Conservation (phyloP, 2,113 vertebrate species). For the Microcebus tavaratra region DNA sequence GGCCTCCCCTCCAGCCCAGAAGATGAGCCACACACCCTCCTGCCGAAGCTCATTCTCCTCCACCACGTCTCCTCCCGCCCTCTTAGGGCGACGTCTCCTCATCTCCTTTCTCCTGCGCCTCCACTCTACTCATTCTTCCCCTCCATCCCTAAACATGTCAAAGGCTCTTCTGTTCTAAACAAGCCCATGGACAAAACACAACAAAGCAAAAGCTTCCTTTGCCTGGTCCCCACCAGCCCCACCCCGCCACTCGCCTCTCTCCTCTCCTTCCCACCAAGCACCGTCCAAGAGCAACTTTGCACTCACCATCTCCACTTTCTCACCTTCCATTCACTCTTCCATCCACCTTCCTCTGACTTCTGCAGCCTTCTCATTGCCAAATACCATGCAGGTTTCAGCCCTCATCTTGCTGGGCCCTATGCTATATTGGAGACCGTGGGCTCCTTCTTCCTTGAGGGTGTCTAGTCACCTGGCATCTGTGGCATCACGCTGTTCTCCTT, state of each 20-base stretch:
- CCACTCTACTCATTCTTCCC: background rate
- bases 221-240: background rate
- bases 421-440: background rate
- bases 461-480: background rate
- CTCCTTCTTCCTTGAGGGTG: background rate
- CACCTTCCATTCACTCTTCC: background rate
- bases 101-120: background rate
- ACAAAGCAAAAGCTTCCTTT: too few relatives aligned
- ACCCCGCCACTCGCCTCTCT: background rate
- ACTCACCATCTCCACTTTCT: background rate
- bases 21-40: fast-evolving
- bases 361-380: background rate
- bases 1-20: background rate
- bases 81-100: fast-evolving
- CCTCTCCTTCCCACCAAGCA: background rate
- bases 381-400: background rate
- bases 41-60: background rate
- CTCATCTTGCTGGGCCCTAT: background rate
- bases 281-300: background rate
- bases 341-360: background rate
- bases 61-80: background rate
- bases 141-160: background rate
- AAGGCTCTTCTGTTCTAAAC: background rate
- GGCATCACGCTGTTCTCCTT: background rate
- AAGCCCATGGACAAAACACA: background rate